Evolutionary conservation across 2,797 vertebrate genomes (phyloP).

Genomic region (Galaxias olidus): DNA sequence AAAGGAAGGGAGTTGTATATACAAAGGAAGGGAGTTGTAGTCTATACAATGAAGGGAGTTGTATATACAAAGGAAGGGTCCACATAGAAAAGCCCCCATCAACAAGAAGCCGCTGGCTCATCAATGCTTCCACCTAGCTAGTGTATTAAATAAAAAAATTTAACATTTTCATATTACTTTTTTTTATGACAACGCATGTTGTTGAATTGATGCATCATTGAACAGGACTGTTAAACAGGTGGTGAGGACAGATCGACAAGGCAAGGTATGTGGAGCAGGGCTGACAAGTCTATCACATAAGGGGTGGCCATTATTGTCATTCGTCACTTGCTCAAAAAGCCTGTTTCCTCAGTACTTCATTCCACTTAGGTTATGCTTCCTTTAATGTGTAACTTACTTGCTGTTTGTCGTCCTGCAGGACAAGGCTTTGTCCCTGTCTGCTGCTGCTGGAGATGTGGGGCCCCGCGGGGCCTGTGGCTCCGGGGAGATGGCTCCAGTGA

Average conservation of each 20-base stretch:
- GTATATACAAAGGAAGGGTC: not conserved
- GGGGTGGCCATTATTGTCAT: slow-evolving; percentile 48
- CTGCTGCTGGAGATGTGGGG: not conserved
- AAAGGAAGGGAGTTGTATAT: no score
- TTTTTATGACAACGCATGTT: slow-evolving; percentile 16
- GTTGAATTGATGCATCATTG: slow-evolving; percentile 34
- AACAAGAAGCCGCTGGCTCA: slow-evolving; percentile 16
- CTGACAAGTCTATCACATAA: slow-evolving; percentile 44
- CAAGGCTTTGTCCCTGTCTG: not conserved
- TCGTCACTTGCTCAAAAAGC: slow-evolving; percentile 31
- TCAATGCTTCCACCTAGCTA: slow-evolving; percentile 5
- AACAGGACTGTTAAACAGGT: slow-evolving; percentile 25
- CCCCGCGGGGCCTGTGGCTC: not conserved
- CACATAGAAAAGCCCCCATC: slow-evolving; percentile 15
- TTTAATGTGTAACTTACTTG: not conserved
- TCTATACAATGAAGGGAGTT: no score
- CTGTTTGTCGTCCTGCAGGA: not conserved
- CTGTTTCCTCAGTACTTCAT: slow-evolving; percentile 21
- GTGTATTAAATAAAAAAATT: no score
- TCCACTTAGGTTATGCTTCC: slow-evolving; percentile 8
- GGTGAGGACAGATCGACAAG: slow-evolving; percentile 31
- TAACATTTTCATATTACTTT: slow-evolving; percentile 39
- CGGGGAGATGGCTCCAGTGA: slow-evolving; percentile 39
- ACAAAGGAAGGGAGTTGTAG: no score
- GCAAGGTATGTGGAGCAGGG: slow-evolving; percentile 31